Percentiles rank a stretch among this genome's conserved stretches.
Conservation (phyloP, 1,140 invertebrate genomes). For the Lithobius niger region DNA sequence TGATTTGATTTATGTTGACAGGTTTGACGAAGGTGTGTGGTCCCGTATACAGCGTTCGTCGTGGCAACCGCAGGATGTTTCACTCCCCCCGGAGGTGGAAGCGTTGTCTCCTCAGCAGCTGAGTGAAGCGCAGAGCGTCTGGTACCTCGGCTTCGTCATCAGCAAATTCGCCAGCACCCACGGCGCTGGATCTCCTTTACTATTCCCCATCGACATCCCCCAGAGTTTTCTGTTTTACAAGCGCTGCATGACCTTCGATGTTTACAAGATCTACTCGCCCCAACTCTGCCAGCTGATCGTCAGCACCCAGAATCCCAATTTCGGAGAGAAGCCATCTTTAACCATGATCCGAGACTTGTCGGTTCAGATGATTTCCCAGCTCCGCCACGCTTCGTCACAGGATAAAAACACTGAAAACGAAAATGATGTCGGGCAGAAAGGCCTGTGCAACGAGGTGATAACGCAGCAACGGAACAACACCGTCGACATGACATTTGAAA, state of each 20-base stretch:
- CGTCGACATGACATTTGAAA: neutral
- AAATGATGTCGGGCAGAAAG: too few relatives aligned
- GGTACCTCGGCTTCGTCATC: slow-evolving; percentile 2
- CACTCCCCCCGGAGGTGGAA: neutral
- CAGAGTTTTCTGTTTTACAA: slow-evolving; percentile 6
- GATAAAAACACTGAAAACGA: too few relatives aligned
- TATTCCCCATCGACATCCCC: slow-evolving; percentile 1
- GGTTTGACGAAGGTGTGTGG: slow-evolving; percentile 3
- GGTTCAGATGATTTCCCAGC: neutral
- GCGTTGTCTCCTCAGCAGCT: neutral
- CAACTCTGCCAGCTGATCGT: neutral
- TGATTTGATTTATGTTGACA: neutral
- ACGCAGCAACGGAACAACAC: too few relatives aligned
- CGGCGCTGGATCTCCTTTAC: neutral
- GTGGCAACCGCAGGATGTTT: neutral
- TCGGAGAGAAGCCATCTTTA: neutral
- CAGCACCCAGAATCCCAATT: slow-evolving; percentile 1
- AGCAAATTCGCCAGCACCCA: slow-evolving; percentile 5
- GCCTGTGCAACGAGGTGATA: too few relatives aligned
- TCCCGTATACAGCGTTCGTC: neutral
- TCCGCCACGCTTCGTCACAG: neutral
- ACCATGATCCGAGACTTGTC: neutral
- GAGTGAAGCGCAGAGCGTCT: slow-evolving; percentile 5
- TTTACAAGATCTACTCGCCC: neutral
- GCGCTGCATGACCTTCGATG: neutral